Conservation (phyloP, 1,140 invertebrate species). For the Nymphalis io region DNA sequence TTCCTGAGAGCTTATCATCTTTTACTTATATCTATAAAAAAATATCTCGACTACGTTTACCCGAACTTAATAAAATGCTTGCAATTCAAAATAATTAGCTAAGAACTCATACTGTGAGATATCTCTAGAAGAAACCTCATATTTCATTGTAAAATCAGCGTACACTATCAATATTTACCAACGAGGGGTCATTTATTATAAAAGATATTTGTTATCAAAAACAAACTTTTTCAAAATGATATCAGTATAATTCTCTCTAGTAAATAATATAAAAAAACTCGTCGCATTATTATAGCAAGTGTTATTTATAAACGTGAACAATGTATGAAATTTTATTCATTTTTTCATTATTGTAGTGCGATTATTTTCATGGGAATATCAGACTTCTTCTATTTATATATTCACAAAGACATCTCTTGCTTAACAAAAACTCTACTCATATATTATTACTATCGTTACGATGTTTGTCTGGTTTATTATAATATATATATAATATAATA, state of each 20-base stretch:
- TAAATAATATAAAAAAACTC: no score
- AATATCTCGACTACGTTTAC: neutral
- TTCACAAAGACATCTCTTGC: neutral
- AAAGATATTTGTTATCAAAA: neutral
- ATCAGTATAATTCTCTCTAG: no score
- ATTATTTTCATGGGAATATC: neutral
- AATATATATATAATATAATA: neutral
- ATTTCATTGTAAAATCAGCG: neutral
- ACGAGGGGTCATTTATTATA: no score
- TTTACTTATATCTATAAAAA: neutral
- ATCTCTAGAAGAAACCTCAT: slow-evolving; percentile 12
- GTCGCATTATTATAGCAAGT: no score
- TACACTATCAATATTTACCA: no score
- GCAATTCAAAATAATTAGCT: neutral
- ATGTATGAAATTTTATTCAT: no score
- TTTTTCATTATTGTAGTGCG: no score
- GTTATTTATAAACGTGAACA: no score
- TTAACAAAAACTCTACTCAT: slow-evolving; percentile 5
- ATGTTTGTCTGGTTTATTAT: neutral
- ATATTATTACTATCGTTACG: neutral
- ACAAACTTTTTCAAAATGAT: no score
- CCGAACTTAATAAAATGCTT: neutral
- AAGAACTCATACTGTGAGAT: slow-evolving; percentile 2
- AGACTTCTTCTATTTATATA: slow-evolving; percentile 10
- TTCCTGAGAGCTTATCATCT: no score